A percentile compares a stretch with the other conserved stretches of the same genome.
Evolutionary conservation across 2,797 vertebrate species (phyloP).

Genomic region (Calcarius lapponicus): DNA sequence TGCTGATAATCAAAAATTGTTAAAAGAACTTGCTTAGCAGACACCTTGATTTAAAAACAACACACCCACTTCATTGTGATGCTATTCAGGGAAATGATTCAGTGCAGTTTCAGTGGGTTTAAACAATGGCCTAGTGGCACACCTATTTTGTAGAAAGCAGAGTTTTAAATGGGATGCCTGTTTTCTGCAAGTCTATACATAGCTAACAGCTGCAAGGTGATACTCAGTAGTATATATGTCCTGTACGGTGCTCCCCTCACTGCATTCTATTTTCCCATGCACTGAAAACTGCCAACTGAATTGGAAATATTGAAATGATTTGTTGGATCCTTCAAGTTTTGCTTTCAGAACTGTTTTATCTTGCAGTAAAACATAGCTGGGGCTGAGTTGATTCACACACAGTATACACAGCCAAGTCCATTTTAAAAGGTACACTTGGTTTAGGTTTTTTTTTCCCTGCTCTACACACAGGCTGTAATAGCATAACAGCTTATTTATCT

Average conservation of each 20-base stretch:
- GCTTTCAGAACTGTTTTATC: not conserved
- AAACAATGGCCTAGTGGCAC: slow-evolving; percentile 62
- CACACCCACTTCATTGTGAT: slow-evolving; percentile 57
- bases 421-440: not conserved
- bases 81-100: slow-evolving; percentile 68
- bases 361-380: not conserved
- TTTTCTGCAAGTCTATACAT: slow-evolving; percentile 47
- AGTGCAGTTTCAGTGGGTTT: slow-evolving; percentile 64
- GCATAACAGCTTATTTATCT: not conserved
- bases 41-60: slow-evolving; percentile 54
- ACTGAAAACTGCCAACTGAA: not conserved
- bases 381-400: not conserved
- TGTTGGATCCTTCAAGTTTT: not conserved
- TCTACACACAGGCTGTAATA: not conserved
- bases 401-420: not conserved
- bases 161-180: slow-evolving; percentile 38
- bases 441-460: rapidly evolving
- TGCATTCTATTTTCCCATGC: not conserved
- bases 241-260: not conserved
- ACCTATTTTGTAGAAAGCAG: slow-evolving; percentile 65
- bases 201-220: slow-evolving; percentile 1
- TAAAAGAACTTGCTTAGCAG: slow-evolving; percentile 32
- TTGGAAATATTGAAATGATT: not conserved
- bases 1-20: slow-evolving; percentile 1
- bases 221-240: not conserved